A percentile compares a stretch with the other conserved stretches of the same genome.
These are phyloP conservation scores for Engystomops pustulosus DNA, from an alignment of 2,113 vertebrate species.

Conservation along the genomic window DNA sequence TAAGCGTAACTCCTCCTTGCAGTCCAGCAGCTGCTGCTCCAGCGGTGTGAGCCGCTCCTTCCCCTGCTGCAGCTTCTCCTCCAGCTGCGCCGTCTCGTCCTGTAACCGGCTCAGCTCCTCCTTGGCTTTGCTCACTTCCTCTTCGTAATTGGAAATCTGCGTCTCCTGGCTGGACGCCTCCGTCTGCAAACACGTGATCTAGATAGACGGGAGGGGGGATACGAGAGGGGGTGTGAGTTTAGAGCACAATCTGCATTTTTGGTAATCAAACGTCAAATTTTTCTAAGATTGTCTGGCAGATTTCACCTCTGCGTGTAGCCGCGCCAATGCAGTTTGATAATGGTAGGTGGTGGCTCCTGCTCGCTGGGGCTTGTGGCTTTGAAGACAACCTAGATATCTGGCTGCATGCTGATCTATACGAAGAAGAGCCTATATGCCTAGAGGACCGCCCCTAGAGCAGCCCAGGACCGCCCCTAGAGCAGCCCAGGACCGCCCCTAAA, in stretches of 20 bases:
- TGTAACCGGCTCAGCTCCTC: constrained; percentile 89
- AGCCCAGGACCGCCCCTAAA: too few relatives aligned
- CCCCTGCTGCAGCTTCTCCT: constrained; percentile 87
- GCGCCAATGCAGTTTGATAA: background rate
- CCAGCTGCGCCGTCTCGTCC: constrained; percentile 88
- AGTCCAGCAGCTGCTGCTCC: constrained; percentile 87
- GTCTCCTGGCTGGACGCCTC: constrained; percentile 91
- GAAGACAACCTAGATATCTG: background rate
- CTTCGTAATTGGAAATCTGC: constrained; percentile 87
- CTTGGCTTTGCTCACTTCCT: constrained; percentile 87
- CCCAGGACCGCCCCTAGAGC: too few relatives aligned
- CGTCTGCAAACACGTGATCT: constrained; percentile 89
- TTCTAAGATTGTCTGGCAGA: background rate
- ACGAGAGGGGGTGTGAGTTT: background rate
- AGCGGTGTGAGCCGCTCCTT: constrained; percentile 89
- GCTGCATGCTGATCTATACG: background rate
- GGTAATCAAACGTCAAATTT: background rate
- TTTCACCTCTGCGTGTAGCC: background rate
- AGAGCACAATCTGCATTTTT: background rate
- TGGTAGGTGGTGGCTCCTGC: background rate
- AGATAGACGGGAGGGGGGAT: constrained; percentile 1
- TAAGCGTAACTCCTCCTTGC: constrained; percentile 87
- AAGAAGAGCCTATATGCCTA: too few relatives aligned
- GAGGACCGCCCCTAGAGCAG: too few relatives aligned
- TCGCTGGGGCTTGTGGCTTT: background rate